Base-by-base conservation (phyloP, 2,888 invertebrate genomes). In the Orthosia incerta region DNA sequence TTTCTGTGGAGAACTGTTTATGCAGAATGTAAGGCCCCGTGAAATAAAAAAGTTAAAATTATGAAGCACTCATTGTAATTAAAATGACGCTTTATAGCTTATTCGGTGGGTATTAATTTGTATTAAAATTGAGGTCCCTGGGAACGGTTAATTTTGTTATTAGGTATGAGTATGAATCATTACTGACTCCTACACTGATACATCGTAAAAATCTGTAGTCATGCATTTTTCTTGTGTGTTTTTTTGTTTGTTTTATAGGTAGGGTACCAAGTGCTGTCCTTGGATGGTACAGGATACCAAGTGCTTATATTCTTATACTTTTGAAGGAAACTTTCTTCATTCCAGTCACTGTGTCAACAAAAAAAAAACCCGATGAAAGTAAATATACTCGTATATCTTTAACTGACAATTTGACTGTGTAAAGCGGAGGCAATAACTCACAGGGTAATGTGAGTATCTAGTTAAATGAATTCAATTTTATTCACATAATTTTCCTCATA, bases 11-110 rank as follows among this genome's bases (percentile, higher is more conserved):
- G 80, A 69, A 83, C 83, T 87, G 84, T 85, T 88, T 87, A 87
- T 86, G 79, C 80, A 82, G 84, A 87, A 87, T 86, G 82, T 86
- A 76, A 79, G 80, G 77, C 74, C 74, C 74, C 74, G 69, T 84
- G 72, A 79, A 85, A 86, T 77, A 80, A 88, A 82, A 85, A 85
- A 87, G 85, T 85, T 86, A 66, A 86, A 86, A 87, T 87, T 83
- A 86, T 83, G 74, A 78, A 83, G 78, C 84, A 83, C 80, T 84
- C 72, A 76, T 86, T 85, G 83, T 85, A 85, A 85, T 80, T 84
- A 86, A 80, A 87, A 83, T 88, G 79, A 88, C 67, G 74, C 77
- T 79, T 87, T 79, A 86, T 86, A 80, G 80, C 77, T 59, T 75
- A 83, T 80, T 80, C 71, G 55, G 79, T 71, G 74, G 62, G 75